Conservation (phyloP, 2,797 vertebrate genomes). For the Pseudochaenichthys georgianus region DNA sequence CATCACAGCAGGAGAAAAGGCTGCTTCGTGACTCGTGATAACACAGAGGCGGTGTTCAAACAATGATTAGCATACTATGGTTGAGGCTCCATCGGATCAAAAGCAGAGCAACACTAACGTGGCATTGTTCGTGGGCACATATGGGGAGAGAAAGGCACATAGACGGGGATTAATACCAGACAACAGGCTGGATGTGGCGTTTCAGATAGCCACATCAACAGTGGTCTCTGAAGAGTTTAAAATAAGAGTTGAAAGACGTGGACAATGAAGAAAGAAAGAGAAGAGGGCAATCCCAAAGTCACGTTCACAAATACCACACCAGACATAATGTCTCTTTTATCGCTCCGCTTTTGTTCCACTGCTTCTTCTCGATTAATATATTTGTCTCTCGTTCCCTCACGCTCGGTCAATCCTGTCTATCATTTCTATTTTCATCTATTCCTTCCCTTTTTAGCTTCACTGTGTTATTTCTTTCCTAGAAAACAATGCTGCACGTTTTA, state of each 20-base stretch:
- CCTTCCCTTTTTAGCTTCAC: not conserved
- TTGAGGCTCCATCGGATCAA: conserved; percentile 26
- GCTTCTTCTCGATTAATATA: not conserved
- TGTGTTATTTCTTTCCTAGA: conserved; percentile 9
- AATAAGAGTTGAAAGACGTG: conserved; percentile 7
- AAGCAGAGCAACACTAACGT: conserved; percentile 44
- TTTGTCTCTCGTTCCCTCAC: not conserved
- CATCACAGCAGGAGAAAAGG: conserved; percentile 52
- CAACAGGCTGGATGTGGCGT: conserved; percentile 29
- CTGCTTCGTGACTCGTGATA: conserved; percentile 35
- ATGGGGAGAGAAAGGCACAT: conserved; percentile 40
- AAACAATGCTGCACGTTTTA: conserved; percentile 24
- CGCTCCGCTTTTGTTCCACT: not conserved
- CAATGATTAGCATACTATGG: conserved; percentile 59
- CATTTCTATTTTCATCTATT: conserved; percentile 38
- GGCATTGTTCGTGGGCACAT: conserved; percentile 60
- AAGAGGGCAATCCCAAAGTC: not conserved
- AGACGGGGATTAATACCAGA: conserved; percentile 42
- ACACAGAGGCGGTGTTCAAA: conserved; percentile 48
- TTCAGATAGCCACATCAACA: conserved; percentile 15
- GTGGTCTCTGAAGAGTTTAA: conserved; percentile 27
- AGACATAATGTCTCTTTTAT: not conserved
- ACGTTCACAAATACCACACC: conserved; percentile 7
- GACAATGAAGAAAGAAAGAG: conserved; percentile 11
- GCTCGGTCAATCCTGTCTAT: conserved; percentile 11